Conservation (phyloP, 2,113 vertebrate genomes). For the Pachypanchax playfairii region DNA sequence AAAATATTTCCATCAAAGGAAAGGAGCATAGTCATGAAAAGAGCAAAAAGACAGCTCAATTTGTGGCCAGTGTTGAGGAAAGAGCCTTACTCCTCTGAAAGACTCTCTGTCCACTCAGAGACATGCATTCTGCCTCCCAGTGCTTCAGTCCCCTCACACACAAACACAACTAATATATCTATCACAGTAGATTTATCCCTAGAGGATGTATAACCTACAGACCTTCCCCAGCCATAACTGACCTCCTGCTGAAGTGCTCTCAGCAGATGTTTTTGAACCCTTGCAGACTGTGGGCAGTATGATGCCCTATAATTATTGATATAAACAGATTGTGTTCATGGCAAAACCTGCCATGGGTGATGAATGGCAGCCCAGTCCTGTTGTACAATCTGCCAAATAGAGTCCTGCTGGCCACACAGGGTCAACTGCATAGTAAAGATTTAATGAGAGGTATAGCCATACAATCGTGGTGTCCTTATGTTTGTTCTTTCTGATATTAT, state of each 20-base stretch:
- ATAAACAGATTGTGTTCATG: conserved; percentile 74
- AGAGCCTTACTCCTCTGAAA: conserved; percentile 6
- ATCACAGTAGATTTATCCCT: conserved; percentile 36
- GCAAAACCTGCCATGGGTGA: conserved; percentile 74
- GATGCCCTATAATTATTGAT: conserved; percentile 73
- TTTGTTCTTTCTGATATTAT: conserved; percentile 30
- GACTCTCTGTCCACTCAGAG: conserved; percentile 9
- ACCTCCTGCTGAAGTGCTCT: conserved; percentile 27
- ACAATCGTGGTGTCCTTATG: conserved; percentile 68
- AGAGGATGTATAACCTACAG: conserved; percentile 28
- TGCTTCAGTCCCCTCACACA: conserved; percentile 18
- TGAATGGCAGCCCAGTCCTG: conserved; percentile 59
- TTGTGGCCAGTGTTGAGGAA: conserved; percentile 7
- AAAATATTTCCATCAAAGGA: conserved; percentile 9
- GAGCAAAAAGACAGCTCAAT: conserved; percentile 15
- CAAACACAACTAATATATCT: conserved; percentile 41
- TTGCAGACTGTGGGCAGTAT: conserved; percentile 31
- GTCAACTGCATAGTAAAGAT: conserved; percentile 62
- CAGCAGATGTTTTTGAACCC: conserved; percentile 67
- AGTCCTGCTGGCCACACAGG: conserved; percentile 50
- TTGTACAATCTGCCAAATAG: conserved; percentile 54
- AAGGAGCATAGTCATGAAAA: background rate
- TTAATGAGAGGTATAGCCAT: conserved; percentile 63
- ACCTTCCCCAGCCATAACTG: conserved; percentile 19
- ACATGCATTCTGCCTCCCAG: conserved; percentile 9